Conservation (phyloP, 2,797 vertebrate genomes). For the Pagetopsis macropterus region DNA sequence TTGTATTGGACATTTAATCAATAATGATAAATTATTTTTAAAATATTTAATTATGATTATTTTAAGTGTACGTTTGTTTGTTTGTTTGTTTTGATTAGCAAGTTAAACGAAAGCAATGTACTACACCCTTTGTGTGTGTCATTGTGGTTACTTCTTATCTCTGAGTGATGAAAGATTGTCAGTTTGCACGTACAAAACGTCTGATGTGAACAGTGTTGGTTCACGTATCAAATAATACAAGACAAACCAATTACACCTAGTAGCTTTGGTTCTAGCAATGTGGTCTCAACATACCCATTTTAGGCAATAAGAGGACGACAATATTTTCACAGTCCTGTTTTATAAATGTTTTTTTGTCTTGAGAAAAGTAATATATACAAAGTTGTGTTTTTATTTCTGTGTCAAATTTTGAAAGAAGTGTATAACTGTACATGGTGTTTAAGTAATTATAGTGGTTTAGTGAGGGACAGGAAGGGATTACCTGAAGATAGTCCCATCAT, state of each 20-base stretch:
- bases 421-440: conserved; percentile 88
- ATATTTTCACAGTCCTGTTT: conserved; percentile 88
- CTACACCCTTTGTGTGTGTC: conserved; percentile 33
- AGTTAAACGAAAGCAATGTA: neutral
- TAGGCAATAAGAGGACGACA: conserved; percentile 93
- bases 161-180: conserved; percentile 68
- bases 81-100: neutral
- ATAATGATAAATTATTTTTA: conserved; percentile 60
- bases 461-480: neutral
- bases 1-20: conserved; percentile 74
- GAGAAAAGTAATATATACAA: conserved; percentile 60
- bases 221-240: conserved; percentile 10
- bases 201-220: conserved; percentile 56
- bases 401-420: conserved; percentile 76
- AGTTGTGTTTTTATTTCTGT: conserved; percentile 68
- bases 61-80: conserved; percentile 35
- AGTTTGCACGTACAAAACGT: conserved; percentile 73
- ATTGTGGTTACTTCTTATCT: conserved; percentile 80
- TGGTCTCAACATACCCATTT: conserved; percentile 90
- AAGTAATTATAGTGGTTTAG: conserved; percentile 87
- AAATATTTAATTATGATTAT: conserved; percentile 29
- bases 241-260: conserved; percentile 75
- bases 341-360: conserved; percentile 89
- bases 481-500: conserved; percentile 65
- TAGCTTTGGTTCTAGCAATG: conserved; percentile 84